Conservation (phyloP, 64 coral and sea anemone genomes). For the Stichodactyla mertensii region DNA sequence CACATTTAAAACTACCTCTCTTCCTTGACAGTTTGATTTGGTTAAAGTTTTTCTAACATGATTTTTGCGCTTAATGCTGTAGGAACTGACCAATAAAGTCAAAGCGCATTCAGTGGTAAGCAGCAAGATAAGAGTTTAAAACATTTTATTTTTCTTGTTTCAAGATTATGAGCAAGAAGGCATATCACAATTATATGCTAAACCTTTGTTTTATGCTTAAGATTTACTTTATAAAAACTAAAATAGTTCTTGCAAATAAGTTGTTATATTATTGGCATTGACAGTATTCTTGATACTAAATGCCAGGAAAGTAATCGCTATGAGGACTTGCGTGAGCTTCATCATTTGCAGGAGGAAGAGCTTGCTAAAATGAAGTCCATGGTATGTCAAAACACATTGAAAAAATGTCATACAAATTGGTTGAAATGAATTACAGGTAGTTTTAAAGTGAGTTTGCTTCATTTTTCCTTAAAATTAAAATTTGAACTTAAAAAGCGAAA, state of each 20-base stretch:
- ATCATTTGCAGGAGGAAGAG: conserved; percentile 72
- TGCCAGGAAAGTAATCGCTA: conserved; percentile 62
- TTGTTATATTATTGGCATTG: too few species aligned
- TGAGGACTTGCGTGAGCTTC: conserved; percentile 73
- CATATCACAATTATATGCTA: too few species aligned
- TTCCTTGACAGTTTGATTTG: background rate
- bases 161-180: background rate
- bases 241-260: too few species aligned
- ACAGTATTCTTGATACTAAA: conserved; percentile 2
- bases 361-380: conserved; percentile 75
- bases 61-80: background rate
- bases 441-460: background rate
- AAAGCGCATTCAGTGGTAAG: conserved; percentile 19
- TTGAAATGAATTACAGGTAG: background rate
- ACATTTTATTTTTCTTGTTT: background rate
- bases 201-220: too few species aligned
- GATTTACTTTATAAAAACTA: too few species aligned
- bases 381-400: conserved; percentile 35
- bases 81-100: conserved; percentile 4
- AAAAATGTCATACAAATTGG: background rate
- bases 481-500: background rate
- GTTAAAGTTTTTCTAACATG: background rate
- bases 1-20: background rate
- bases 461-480: background rate
- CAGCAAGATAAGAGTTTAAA: background rate